These are phyloP conservation scores for Hemibagrus guttatus DNA, from an alignment of 2,797 vertebrate genomes.

Conservation along the genomic window DNA sequence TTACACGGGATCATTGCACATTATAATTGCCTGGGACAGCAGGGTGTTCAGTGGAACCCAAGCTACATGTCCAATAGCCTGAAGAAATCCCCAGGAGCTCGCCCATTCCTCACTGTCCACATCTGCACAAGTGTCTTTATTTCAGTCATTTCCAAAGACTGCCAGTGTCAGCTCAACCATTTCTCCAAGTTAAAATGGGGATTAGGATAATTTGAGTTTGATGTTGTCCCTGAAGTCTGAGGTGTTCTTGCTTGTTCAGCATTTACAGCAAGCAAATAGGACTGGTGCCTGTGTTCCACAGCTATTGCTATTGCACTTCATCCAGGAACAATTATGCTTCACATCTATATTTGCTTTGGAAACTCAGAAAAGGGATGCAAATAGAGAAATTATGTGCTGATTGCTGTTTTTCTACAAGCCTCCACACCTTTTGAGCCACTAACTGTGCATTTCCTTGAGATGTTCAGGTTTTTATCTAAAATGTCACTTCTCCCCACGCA, in stretches of 20 bases:
- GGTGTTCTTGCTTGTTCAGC: constrained; percentile 21
- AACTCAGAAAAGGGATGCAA: background rate
- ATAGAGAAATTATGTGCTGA: background rate
- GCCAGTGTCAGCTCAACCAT: constrained; percentile 41
- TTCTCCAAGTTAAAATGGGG: background rate
- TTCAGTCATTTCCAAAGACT: constrained; percentile 33
- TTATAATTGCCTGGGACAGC: constrained; percentile 71
- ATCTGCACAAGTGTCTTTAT: constrained; percentile 26
- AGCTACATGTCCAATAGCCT: constrained; percentile 59
- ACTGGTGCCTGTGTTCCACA: constrained; percentile 15
- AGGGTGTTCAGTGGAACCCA: constrained; percentile 50
- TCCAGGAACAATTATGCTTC: constrained; percentile 1
- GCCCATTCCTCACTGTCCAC: constrained; percentile 12
- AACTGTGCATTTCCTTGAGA: constrained; percentile 21
- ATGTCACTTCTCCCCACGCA: constrained; percentile 28
- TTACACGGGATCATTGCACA: constrained; percentile 70
- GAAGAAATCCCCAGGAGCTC: constrained; percentile 57
- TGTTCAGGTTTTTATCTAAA: constrained; percentile 34
- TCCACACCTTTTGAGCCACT: constrained; percentile 18
- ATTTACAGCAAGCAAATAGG: background rate
- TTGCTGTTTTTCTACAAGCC: constrained; percentile 36
- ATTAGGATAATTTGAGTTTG: constrained; percentile 34
- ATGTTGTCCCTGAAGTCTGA: constrained; percentile 33
- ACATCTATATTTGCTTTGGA: constrained; percentile 6
- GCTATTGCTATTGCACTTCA: background rate